Evolutionary conservation across 1,140 invertebrate genomes (phyloP), one percentile per base, ranked within the genome.

Genomic region (Drosophila teissieri): DNA sequence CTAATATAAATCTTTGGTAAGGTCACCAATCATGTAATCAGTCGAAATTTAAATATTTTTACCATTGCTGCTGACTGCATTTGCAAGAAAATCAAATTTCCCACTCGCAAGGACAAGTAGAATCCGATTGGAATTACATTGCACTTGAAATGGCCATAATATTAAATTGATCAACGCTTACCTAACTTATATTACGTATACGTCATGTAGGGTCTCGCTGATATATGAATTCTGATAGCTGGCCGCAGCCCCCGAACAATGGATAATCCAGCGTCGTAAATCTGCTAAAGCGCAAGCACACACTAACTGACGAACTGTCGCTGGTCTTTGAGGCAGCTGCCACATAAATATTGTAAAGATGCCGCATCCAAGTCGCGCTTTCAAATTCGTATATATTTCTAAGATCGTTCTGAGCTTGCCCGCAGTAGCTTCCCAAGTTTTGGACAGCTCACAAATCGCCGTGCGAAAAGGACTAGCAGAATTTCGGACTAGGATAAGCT

Each of bases 341-440:
- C 84, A 80, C 83, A 91, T 91, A 81, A 76, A 91, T 90, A 82
- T 82, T 45, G 51, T 56, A 80, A 78, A 91, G 89, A 91, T 91
- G 89, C 89, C 68, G 75, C 78, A 58, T 36, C 55, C 65, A 63
- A 85, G 60, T 46, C 19, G 39, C 12, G 14, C 24, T 44, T 45
- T 27, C 40, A 48, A 52, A 57, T 57, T 53, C 12, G 52, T 88
- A 88, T 88, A 88, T 78, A 88, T 74, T 88, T 73, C 63, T 76
- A 78, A 51, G 14, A 44, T 17, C 52, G 55, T 34, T 39, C 52
- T 52, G 22, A 24, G 10, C 22, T 27, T 19, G 58, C 46, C 40
- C 54, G 72, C 83, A 86, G 83, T 86, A 79, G 72, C 17, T 56
- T 63, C 61, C 51, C 57, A 78, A 56, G 46, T 45, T 51, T 62